Percentiles rank a stretch among this genome's conserved stretches.
Conservation (phyloP, 2,888 invertebrate genomes). For the Phaedon cochleariae region DNA sequence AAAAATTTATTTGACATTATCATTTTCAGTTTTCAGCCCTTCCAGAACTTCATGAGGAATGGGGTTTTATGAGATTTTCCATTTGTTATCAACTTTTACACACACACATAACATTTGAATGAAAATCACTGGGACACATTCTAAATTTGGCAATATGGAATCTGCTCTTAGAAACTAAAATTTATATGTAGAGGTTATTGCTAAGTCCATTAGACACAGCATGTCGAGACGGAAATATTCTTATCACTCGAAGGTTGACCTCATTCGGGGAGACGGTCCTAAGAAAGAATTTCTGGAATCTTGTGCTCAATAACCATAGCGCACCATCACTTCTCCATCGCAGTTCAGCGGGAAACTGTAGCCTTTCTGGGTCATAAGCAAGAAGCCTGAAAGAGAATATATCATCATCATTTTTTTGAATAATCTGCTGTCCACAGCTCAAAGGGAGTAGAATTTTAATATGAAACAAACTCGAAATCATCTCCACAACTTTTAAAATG, state of each 20-base stretch:
- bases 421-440: neutral
- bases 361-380: slow-evolving; percentile 73
- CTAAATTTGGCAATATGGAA: neutral
- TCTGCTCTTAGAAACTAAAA: too few species aligned
- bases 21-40: too few species aligned
- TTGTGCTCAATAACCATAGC: slow-evolving; percentile 78
- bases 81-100: too few species aligned
- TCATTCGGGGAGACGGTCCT: slow-evolving; percentile 73
- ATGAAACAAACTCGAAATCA: too few species aligned
- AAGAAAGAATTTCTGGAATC: slow-evolving; percentile 83
- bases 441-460: too few species aligned
- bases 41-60: too few species aligned
- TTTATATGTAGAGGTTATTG: slow-evolving; percentile 37
- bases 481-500: too few species aligned
- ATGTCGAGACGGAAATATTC: slow-evolving; percentile 54
- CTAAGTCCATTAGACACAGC: slow-evolving; percentile 18
- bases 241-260: slow-evolving; percentile 77
- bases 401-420: neutral
- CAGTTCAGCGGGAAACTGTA: slow-evolving; percentile 84
- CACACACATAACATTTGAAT: too few species aligned
- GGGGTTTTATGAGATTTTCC: too few species aligned
- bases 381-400: slow-evolving; percentile 68
- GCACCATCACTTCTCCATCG: slow-evolving; percentile 74
- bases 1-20: too few species aligned
- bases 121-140: too few species aligned